Evolutionary conservation across 2,888 invertebrate genomes (phyloP).

Genomic region (Altica lythri): DNA sequence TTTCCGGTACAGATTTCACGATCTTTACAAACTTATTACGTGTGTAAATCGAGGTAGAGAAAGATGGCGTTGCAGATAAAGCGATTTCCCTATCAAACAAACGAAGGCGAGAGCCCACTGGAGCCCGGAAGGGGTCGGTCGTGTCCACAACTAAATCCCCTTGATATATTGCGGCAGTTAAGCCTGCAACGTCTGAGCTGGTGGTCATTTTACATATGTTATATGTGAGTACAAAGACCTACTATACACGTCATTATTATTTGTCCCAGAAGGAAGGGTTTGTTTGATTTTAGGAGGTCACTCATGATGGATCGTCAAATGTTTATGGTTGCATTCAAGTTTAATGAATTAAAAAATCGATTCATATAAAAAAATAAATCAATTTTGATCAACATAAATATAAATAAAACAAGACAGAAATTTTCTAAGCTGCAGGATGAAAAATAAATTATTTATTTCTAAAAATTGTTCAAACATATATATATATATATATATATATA

Average conservation of each 20-base stretch:
- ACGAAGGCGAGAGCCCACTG: conserved; percentile 28
- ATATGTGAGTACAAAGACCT: conserved; percentile 51
- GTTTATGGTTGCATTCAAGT: background rate
- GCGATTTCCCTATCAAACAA: conserved; percentile 39
- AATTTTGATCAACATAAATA: too few relatives aligned
- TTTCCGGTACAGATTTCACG: too few relatives aligned
- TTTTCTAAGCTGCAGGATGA: too few relatives aligned
- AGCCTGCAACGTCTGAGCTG: conserved; percentile 53
- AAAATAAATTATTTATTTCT: too few relatives aligned
- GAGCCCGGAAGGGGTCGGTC: conserved; percentile 37
- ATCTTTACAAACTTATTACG: conserved; percentile 27
- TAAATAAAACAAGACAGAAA: too few relatives aligned
- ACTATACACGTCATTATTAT: conserved; percentile 29
- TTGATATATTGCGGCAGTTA: conserved; percentile 56
- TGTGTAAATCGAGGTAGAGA: conserved; percentile 27
- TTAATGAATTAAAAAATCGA: background rate
- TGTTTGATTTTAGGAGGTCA: conserved; percentile 23
- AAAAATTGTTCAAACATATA: too few relatives aligned
- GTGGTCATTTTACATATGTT: conserved; percentile 56
- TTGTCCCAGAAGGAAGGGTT: conserved; percentile 7
- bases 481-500: too few relatives aligned
- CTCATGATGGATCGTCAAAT: conserved; percentile 20
- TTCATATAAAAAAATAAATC: too few relatives aligned
- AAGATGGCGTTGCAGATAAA: conserved; percentile 39
- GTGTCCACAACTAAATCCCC: conserved; percentile 52